Evolutionary conservation across 2,113 vertebrate genomes (phyloP).

Genomic region (Hemicordylus capensis): DNA sequence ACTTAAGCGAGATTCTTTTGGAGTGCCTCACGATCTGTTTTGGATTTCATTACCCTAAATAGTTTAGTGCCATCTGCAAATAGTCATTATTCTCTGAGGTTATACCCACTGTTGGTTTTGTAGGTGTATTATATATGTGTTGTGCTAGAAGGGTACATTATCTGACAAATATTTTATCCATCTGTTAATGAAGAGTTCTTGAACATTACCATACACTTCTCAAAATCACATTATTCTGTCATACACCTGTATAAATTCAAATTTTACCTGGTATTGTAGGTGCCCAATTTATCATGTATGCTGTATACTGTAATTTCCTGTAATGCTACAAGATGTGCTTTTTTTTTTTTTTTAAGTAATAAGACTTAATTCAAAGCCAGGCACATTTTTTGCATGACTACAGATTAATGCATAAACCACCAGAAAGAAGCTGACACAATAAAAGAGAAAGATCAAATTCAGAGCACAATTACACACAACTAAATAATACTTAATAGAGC

Average conservation of each 20-base stretch:
- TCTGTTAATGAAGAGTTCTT: not conserved
- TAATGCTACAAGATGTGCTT: not conserved
- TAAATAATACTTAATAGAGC: constrained; percentile 1
- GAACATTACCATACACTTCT: not conserved
- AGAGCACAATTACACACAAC: not conserved
- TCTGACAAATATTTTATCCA: not conserved
- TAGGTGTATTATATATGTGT: not conserved
- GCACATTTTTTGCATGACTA: not conserved
- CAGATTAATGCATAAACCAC: not conserved
- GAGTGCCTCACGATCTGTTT: too few relatives aligned
- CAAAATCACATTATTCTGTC: not conserved
- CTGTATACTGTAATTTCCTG: not conserved
- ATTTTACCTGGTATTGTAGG: not conserved
- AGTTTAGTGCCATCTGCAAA: too few relatives aligned
- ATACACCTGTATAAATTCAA: too few relatives aligned
- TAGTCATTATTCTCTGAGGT: not conserved
- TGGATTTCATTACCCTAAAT: too few relatives aligned
- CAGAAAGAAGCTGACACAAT: constrained; percentile 20
- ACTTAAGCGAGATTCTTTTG: too few relatives aligned
- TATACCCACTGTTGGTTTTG: not conserved
- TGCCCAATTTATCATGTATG: too few relatives aligned
- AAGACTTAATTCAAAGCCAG: not conserved
- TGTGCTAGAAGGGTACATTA: not conserved
- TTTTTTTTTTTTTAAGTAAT: too few relatives aligned
- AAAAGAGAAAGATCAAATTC: constrained; percentile 4